Evolutionary conservation across 2,113 vertebrate genomes (phyloP), one percentile per base, ranked within the genome.

Genomic region (Rhinolophus ferrumequinum): DNA sequence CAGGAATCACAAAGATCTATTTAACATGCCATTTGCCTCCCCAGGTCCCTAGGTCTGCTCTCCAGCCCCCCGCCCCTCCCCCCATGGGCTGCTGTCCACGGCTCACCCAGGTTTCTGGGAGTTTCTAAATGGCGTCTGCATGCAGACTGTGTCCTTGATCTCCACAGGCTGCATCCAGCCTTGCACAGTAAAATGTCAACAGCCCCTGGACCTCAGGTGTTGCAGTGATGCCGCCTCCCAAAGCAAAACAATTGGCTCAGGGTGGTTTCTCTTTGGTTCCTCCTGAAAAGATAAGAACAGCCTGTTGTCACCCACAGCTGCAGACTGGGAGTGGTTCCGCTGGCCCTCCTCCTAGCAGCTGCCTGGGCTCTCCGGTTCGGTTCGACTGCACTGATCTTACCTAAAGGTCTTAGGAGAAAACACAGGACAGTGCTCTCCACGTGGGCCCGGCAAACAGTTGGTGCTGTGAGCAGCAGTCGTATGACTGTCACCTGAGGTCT

Each of bases 301-400:
- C 56, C 54, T 26, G 62, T 19, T 35, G 33, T 79, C 50, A 35
- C 5, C 14, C 44, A 5, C 6, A 18, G 38, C 33, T 50, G 79
- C 2, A 1, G 18, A 26, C 50, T 24, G 2, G 1, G 54, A 73
- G n/a, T 41, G 41, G 41, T 26, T 16, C 52, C 38, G n/a, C 30
- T n/a, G 24, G 3, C 79, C 35, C 2, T 58, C 47, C 47, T 77
- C 2, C 54, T 30, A 11, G 38, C 6, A 38, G 35, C 5, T 5
- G 10, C 41, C 73, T 21, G 6, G 19, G 33, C 62, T 38, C 38
- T 50, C 24, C 60, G 75, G 3, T 41, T 30, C 60, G 75, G 3
- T 41, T 41, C 41, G 3, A 7, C 3, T 0, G 0, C 18, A 1
- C 18, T 22, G 24, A 22, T 26, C 10, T 3, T 10, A 56, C 18